Conservation (phyloP, 1,140 invertebrate species). For the Heliconius eleuchia region DNA sequence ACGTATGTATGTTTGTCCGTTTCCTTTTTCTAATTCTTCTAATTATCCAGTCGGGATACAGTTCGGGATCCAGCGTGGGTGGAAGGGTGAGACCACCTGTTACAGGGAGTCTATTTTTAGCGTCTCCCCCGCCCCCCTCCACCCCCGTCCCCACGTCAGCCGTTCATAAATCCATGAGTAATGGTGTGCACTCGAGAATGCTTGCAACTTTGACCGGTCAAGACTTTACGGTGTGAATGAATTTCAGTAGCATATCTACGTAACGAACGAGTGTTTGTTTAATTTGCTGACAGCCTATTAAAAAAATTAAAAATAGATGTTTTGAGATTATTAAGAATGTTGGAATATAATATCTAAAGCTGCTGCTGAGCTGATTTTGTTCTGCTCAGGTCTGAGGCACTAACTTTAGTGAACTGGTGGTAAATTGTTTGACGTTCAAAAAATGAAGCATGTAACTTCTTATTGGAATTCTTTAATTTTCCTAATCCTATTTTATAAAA, state of each 20-base stretch:
- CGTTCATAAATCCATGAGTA: slow-evolving; percentile 73
- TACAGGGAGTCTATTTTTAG: slow-evolving; percentile 67
- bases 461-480: too few relatives aligned
- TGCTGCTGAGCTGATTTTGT: too few relatives aligned
- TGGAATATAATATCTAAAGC: too few relatives aligned
- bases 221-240: slow-evolving; percentile 7
- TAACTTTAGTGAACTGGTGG: too few relatives aligned
- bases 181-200: slow-evolving; percentile 58
- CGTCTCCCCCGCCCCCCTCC: slow-evolving; percentile 39
- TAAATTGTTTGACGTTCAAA: too few relatives aligned
- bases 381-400: too few relatives aligned
- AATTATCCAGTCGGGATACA: slow-evolving; percentile 35
- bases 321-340: too few relatives aligned
- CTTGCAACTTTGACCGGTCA: slow-evolving; percentile 42
- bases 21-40: slow-evolving; percentile 22
- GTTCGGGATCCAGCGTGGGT: slow-evolving; percentile 45
- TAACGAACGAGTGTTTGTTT: neutral
- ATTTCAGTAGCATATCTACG: slow-evolving; percentile 4
- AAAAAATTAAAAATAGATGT: too few relatives aligned
- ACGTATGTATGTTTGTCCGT: neutral
- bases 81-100: slow-evolving; percentile 73
- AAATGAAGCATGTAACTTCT: too few relatives aligned
- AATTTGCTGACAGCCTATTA: neutral
- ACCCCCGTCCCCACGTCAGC: slow-evolving; percentile 44
- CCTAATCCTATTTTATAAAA: too few relatives aligned